Evolutionary conservation across 2,113 vertebrate genomes (phyloP).

Genomic region (Callocephalon fimbriatum): DNA sequence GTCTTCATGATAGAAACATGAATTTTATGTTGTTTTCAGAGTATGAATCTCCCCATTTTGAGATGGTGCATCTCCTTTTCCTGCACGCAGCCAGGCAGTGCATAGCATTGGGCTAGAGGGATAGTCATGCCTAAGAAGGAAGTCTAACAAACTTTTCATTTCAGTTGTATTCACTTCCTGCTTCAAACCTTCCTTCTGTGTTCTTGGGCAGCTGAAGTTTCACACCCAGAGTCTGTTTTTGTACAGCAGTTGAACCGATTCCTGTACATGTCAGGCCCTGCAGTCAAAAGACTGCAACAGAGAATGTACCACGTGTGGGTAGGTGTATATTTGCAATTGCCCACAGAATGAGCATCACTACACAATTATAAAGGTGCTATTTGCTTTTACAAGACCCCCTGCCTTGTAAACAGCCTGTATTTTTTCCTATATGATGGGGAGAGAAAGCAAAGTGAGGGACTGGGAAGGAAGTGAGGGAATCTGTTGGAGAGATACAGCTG

Average conservation of each 20-base stretch:
- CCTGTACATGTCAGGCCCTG: background rate
- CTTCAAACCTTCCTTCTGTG: background rate
- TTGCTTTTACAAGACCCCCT: background rate
- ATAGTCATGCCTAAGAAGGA: background rate
- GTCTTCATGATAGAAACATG: background rate
- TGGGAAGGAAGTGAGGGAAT: background rate
- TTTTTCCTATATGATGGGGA: background rate
- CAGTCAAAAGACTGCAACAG: background rate
- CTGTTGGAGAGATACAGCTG: background rate
- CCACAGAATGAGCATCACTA: background rate
- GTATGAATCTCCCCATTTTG: background rate
- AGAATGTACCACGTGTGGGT: background rate
- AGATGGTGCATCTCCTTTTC: background rate
- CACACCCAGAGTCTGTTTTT: background rate
- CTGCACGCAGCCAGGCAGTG: background rate
- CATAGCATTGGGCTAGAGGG: background rate
- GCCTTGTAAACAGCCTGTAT: background rate
- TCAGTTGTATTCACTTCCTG: conserved; percentile 23
- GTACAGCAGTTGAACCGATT: background rate
- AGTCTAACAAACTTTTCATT: background rate
- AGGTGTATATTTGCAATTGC: background rate
- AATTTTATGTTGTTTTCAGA: background rate
- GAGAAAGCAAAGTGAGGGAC: background rate
- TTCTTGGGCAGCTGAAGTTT: background rate
- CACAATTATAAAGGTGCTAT: rapidly evolving